phyloP scores from a whole-genome alignment of 1,140 invertebrate genomes.

The Tetranychus cinnabarinus region DNA sequence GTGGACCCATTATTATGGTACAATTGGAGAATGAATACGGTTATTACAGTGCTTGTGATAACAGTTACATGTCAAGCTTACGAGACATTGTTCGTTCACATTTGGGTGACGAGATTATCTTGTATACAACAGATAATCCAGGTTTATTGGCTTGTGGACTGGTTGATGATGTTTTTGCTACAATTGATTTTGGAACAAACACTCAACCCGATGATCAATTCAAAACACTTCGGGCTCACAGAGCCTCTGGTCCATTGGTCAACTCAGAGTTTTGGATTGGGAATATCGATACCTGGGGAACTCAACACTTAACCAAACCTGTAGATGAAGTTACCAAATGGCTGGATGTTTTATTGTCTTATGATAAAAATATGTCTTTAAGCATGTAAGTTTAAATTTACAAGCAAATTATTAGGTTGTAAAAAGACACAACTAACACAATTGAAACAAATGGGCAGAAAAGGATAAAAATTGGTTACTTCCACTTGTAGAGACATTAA shows the following conservation, averaged over 20 bases:
- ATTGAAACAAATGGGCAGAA: too few species aligned
- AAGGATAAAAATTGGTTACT: too few species aligned
- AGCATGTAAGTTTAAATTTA: too few species aligned
- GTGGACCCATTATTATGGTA: slow-evolving; percentile 23
- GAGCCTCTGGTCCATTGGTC: slow-evolving; percentile 38
- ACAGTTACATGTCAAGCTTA: slow-evolving; percentile 5
- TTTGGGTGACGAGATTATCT: slow-evolving; percentile 8
- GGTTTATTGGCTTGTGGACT: slow-evolving; percentile 32
- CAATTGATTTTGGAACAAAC: slow-evolving; percentile 43
- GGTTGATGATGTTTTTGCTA: slow-evolving; percentile 38
- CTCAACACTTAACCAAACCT: slow-evolving; percentile 11
- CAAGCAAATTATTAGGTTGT: too few species aligned
- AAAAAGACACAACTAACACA: too few species aligned
- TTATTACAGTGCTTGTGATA: slow-evolving; percentile 13
- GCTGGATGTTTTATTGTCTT: background rate
- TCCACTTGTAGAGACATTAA: too few species aligned
- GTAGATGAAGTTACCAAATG: background rate
- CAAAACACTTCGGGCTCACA: slow-evolving; percentile 25
- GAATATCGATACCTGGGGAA: slow-evolving; percentile 37
- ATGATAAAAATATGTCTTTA: background rate
- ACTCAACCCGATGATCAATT: slow-evolving; percentile 1
- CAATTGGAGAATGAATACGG: slow-evolving; percentile 17
- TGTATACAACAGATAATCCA: slow-evolving; percentile 11
- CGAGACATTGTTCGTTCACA: slow-evolving; percentile 1
- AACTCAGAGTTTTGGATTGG: slow-evolving; percentile 78